Conservation (phyloP, 2,888 invertebrate species). For the Eulithis testata region DNA sequence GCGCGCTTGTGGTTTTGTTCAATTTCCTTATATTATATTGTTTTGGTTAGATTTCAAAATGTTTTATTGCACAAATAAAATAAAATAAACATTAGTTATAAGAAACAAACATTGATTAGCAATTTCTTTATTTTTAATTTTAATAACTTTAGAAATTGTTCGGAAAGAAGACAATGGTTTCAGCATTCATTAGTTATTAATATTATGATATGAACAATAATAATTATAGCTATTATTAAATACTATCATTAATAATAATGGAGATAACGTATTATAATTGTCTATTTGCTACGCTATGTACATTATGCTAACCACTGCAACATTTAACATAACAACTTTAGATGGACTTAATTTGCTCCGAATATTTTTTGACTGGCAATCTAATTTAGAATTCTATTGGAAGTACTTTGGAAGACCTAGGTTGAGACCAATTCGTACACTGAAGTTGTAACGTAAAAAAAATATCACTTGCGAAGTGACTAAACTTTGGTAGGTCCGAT, state of each 20-base stretch:
- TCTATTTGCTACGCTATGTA: constrained; percentile 76
- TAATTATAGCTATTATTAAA: constrained; percentile 77
- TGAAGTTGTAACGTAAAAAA: not conserved
- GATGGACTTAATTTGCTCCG: constrained; percentile 53
- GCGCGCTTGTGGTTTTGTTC: not conserved
- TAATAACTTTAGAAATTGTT: constrained; percentile 91
- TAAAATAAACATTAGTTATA: constrained; percentile 34
- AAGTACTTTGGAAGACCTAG: constrained; percentile 31
- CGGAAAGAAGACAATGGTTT: constrained; percentile 89
- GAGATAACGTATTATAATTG: constrained; percentile 77
- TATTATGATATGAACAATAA: constrained; percentile 89
- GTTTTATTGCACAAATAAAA: too few relatives aligned
- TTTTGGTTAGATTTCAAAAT: too few relatives aligned
- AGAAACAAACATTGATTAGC: constrained; percentile 76
- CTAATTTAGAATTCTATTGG: constrained; percentile 12
- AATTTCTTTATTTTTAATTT: constrained; percentile 85
- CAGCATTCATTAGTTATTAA: constrained; percentile 82
- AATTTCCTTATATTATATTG: not conserved
- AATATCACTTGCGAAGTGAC: not conserved
- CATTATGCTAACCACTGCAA: constrained; percentile 64
- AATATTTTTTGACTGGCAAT: constrained; percentile 50
- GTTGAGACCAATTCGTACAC: not conserved
- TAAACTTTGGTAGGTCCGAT: too few relatives aligned
- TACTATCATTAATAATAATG: constrained; percentile 71
- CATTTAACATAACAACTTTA: constrained; percentile 67